These are phyloP conservation scores for Hyla sarda DNA, from an alignment of 2,113 vertebrate genomes.

Conservation along the genomic window DNA sequence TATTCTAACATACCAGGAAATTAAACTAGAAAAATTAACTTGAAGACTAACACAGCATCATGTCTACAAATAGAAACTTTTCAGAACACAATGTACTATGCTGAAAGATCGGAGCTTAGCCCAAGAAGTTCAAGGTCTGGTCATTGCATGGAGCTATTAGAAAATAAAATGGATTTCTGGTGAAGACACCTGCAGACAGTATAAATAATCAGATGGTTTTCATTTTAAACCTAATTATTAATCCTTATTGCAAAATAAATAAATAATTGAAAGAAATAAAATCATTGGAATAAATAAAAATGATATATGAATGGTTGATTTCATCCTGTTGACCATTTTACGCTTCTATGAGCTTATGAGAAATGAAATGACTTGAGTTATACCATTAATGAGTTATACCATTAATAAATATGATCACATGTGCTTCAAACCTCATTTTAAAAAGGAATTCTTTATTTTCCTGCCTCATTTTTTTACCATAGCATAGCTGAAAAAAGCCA, in stretches of 20 bases:
- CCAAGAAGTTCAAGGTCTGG: conserved; percentile 72
- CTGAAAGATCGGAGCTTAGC: conserved; percentile 64
- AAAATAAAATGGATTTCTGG: conserved; percentile 70
- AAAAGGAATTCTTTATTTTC: too few species aligned
- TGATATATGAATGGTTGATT: neutral
- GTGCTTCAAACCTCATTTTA: too few species aligned
- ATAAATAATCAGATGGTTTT: conserved; percentile 63
- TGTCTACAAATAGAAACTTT: conserved; percentile 68
- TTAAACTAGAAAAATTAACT: conserved; percentile 57
- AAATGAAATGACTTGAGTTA: neutral
- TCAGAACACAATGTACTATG: conserved; percentile 68
- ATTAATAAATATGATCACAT: too few species aligned
- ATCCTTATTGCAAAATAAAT: neutral
- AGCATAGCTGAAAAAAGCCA: too few species aligned
- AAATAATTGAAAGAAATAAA: too few species aligned
- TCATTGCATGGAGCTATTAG: conserved; percentile 69
- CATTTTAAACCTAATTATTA: conserved; percentile 55
- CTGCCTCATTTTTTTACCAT: too few species aligned
- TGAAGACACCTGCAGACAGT: conserved; percentile 72
- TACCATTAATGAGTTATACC: conserved; percentile 3
- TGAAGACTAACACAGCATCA: conserved; percentile 61
- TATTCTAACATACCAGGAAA: conserved; percentile 54
- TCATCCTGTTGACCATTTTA: conserved; percentile 50
- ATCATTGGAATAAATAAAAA: conserved; percentile 17
- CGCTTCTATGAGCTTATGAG: neutral